Base-by-base conservation (phyloP, 2,888 invertebrate genomes). In the Raillietiella orientalis region DNA sequence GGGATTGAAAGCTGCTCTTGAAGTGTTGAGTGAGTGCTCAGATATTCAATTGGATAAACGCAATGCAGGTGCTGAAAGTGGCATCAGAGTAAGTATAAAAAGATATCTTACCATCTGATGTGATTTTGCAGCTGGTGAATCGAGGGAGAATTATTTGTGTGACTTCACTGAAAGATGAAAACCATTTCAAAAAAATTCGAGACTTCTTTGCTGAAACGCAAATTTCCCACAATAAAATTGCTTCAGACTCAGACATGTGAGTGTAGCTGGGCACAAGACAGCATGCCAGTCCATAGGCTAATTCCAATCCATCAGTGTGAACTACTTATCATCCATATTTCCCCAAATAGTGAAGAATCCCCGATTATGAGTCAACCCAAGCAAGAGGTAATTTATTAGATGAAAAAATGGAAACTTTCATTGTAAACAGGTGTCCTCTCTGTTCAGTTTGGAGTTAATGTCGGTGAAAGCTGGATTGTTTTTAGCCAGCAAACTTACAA, bases 131-230 rank as follows among this genome's bases (percentile, higher is more conserved):
- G 41, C 39, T 57, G 6, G 37, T 52, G 28, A 59, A 53, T 43
- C 58, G 63, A 30, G 77, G 79, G 8, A 56, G 84, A 32, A 69
- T 87, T 10, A 71, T 87, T 38, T 79, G 79, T 40, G 66, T 87
- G 17, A 82, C 82, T 4, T 69, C 74, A 34, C 67, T 77, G 1
- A 56, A 75, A 35, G 75, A 77, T 44, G 70, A 82, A 41, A 63
- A 64, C 16, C 74, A 75, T 31, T 66, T 82, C 49, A 64, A 67
- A 35, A 66, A 69, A 39, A 48, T 82, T 11, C 71, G 79, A 36
- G 75, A 77, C 36, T 77, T 74, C 39, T 74, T 82, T 35, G 55
- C 66, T 17, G 72, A 66, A 29, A 66, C 71, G 3, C 45, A 87
- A 11, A 48, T 63, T 9, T 66, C 72, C 39, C 71, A 77, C 39